Conservation (phyloP, 2,113 vertebrate genomes). For the Butorides virescens region DNA sequence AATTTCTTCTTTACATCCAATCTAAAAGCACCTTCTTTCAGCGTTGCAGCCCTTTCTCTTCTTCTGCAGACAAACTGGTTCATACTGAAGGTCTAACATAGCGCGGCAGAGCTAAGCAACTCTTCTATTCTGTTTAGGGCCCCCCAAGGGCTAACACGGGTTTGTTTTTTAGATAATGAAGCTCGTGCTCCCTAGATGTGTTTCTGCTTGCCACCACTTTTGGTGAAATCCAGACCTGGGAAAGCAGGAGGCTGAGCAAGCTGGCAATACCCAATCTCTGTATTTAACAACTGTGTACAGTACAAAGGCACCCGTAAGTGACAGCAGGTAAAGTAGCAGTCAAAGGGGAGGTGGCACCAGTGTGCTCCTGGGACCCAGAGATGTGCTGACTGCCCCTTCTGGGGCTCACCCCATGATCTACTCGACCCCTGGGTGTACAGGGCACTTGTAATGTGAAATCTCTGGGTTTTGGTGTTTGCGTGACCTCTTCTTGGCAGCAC, state of each 20-base stretch:
- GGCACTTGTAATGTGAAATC: background rate
- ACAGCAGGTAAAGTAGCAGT: background rate
- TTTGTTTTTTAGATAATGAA: background rate
- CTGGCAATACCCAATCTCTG: background rate
- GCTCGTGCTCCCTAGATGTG: background rate
- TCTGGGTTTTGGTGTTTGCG: background rate
- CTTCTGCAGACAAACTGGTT: background rate
- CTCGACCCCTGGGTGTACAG: rapidly evolving
- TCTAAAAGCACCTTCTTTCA: background rate
- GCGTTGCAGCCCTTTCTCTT: background rate
- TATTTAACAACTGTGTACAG: background rate
- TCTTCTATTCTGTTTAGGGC: background rate
- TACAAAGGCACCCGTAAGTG: background rate
- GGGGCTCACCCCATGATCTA: background rate
- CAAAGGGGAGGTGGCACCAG: background rate
- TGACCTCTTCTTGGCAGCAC: background rate
- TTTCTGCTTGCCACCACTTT: background rate
- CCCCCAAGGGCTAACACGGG: too few species aligned
- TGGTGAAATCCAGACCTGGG: background rate
- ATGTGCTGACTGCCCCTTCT: background rate
- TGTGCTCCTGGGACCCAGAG: background rate
- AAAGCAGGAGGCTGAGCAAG: background rate
- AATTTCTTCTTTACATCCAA: background rate
- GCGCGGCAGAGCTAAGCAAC: background rate
- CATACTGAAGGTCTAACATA: background rate